A percentile compares a stretch with the other conserved stretches of the same genome.
Evolutionary conservation across 2,113 vertebrate genomes (phyloP).

Genomic region (Scopus umbretta): DNA sequence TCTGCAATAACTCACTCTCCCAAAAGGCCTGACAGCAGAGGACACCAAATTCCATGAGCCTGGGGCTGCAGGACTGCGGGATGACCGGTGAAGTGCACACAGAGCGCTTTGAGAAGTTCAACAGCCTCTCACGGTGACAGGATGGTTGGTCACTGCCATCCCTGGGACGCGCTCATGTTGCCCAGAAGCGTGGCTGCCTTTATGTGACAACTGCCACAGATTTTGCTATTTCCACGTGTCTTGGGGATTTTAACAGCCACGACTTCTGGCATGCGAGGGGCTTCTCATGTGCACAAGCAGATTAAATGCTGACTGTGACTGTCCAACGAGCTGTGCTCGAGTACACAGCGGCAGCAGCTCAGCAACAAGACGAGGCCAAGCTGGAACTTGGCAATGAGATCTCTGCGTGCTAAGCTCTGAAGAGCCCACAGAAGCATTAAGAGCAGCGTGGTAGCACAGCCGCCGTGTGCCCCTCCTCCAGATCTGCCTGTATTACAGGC

Average conservation of each 20-base stretch:
- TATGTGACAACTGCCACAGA: not conserved
- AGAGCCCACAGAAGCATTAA: not conserved
- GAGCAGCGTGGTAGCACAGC: not conserved
- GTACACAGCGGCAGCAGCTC: not conserved
- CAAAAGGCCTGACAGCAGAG: not conserved
- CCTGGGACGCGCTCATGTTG: not conserved
- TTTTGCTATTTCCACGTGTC: not conserved
- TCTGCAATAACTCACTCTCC: not conserved
- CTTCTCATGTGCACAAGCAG: not conserved
- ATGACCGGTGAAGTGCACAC: not conserved
- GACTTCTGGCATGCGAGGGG: not conserved
- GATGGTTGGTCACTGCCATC: too few relatives aligned
- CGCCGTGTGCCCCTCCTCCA: not conserved
- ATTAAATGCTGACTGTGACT: not conserved
- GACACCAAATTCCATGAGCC: too few relatives aligned
- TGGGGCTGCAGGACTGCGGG: not conserved
- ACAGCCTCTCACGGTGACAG: not conserved
- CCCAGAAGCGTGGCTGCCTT: not conserved
- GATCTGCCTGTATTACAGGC: not conserved
- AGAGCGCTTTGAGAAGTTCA: not conserved
- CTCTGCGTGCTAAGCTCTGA: not conserved
- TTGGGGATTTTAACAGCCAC: not conserved
- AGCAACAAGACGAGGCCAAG: not conserved
- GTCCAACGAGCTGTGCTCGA: not conserved
- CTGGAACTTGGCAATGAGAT: not conserved